Conservation (phyloP, 2,888 invertebrate species). For the Baccha elongata region DNA sequence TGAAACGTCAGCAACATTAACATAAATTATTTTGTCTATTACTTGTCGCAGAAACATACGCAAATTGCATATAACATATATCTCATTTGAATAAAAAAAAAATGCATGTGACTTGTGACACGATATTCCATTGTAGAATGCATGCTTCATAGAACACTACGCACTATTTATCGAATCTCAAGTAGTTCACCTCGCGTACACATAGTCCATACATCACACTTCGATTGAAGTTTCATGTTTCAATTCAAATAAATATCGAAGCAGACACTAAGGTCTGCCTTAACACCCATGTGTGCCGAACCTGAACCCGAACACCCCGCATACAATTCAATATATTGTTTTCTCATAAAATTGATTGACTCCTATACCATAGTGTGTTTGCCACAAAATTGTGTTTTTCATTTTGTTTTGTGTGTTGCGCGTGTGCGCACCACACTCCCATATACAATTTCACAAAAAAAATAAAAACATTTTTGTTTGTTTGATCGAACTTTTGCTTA, state of each 20-base stretch:
- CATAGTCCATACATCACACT: slow-evolving; percentile 57
- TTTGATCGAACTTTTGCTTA: slow-evolving; percentile 27
- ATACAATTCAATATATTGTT: slow-evolving; percentile 49
- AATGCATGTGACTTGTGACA: slow-evolving; percentile 22
- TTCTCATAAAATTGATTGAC: slow-evolving; percentile 64
- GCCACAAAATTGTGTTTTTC: slow-evolving; percentile 54
- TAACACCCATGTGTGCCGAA: not conserved
- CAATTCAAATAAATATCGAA: slow-evolving; percentile 34
- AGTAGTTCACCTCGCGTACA: slow-evolving; percentile 56
- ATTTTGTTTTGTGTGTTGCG: slow-evolving; percentile 20
- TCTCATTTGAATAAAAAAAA: not conserved
- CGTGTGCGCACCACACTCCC: slow-evolving; percentile 42
- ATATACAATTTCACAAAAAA: slow-evolving; percentile 33
- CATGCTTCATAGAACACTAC: slow-evolving; percentile 43
- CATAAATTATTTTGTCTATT: slow-evolving; percentile 12
- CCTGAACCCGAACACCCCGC: not conserved
- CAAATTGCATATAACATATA: not conserved
- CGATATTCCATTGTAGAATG: slow-evolving; percentile 14
- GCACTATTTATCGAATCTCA: slow-evolving; percentile 42
- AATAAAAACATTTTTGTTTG: slow-evolving; percentile 6
- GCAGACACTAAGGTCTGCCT: slow-evolving; percentile 29
- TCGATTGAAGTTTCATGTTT: slow-evolving; percentile 65
- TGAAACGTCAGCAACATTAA: not conserved
- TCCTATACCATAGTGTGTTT: slow-evolving; percentile 17
- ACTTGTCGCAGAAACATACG: not conserved